Evolutionary conservation across 1,140 invertebrate species (phyloP).

Genomic region (Ips nitidus): DNA sequence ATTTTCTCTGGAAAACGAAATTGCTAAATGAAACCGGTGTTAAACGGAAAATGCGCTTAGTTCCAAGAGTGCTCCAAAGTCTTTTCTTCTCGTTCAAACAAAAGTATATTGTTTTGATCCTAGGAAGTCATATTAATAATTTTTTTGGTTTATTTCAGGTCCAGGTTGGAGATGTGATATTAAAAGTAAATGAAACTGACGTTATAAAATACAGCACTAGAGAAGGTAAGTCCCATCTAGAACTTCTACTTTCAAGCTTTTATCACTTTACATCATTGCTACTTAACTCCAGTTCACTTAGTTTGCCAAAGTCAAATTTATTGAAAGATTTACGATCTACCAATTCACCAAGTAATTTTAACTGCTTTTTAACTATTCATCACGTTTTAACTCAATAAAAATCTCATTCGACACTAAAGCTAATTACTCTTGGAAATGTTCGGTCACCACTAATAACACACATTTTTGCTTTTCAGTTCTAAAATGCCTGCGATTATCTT

Average conservation of each 20-base stretch:
- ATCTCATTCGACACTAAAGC: no score
- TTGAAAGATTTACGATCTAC: no score
- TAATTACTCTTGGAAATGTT: no score
- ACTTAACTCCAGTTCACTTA: background rate
- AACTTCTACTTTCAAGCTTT: conserved; percentile 12
- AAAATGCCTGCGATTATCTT: conserved; percentile 85
- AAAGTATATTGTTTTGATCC: no score
- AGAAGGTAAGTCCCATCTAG: conserved; percentile 67
- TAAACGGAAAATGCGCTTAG: background rate
- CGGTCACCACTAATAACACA: background rate
- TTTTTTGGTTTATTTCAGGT: conserved; percentile 66
- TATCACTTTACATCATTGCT: background rate
- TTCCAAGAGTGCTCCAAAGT: background rate
- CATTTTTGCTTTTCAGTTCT: conserved; percentile 72
- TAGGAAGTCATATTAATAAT: background rate
- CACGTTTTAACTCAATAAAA: no score
- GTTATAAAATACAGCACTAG: conserved; percentile 87
- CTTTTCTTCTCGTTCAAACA: no score
- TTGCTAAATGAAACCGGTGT: background rate
- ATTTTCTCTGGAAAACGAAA: conserved; percentile 4
- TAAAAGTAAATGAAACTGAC: conserved; percentile 90
- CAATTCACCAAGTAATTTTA: no score
- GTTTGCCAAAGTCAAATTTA: background rate
- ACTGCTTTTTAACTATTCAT: no score
- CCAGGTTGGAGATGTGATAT: conserved; percentile 88